Conservation (phyloP, 2,888 invertebrate species). For the Diarsia brunnea region DNA sequence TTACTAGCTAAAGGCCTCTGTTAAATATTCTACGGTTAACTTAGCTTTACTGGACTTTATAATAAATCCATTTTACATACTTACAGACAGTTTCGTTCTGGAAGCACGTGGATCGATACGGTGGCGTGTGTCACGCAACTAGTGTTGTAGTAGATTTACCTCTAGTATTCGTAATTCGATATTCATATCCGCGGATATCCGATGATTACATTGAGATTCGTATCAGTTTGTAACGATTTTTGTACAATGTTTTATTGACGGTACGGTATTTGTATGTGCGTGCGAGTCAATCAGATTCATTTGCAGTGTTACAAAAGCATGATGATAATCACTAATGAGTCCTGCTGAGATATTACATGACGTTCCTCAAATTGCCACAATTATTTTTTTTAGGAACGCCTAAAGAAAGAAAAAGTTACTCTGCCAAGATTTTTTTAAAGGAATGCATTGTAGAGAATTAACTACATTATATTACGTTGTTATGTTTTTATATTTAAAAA, state of each 20-base stretch:
- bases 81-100: slow-evolving; percentile 43
- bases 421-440: neutral
- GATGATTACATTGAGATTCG: neutral
- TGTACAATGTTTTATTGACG: neutral
- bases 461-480: no score
- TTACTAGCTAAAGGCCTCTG: slow-evolving; percentile 11
- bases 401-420: neutral
- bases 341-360: neutral
- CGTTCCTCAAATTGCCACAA: neutral
- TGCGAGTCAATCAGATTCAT: neutral
- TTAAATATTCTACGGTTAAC: neutral
- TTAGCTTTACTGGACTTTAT: neutral
- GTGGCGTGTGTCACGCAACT: slow-evolving; percentile 77
- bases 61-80: slow-evolving; percentile 49
- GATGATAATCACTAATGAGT: neutral
- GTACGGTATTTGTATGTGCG: neutral
- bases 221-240: neutral
- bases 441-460: no score
- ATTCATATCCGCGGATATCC: slow-evolving; percentile 27
- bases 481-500: no score
- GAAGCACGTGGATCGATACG: slow-evolving; percentile 72
- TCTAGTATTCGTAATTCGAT: slow-evolving; percentile 35
- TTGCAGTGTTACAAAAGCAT: neutral
- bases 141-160: slow-evolving; percentile 44
- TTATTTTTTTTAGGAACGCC: neutral